These are phyloP conservation scores for Trachythela sp. DNA, from an alignment of 64 coral and sea anemone genomes.

Conservation along the genomic window DNA sequence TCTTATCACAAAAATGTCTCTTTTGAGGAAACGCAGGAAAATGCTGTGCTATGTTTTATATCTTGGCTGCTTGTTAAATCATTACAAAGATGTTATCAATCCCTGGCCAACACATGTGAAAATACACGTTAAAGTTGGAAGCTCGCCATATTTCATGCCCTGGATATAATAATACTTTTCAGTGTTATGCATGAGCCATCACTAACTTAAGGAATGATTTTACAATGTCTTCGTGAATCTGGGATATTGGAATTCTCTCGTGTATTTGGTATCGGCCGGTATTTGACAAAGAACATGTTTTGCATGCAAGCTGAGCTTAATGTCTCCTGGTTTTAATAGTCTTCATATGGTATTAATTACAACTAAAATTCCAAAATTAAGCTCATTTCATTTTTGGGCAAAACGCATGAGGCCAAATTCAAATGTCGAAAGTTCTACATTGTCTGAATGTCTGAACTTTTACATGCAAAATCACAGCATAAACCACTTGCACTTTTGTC, in stretches of 20 bases:
- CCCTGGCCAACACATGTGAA: background rate
- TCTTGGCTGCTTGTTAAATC: background rate
- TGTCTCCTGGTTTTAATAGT: background rate
- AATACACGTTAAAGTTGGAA: background rate
- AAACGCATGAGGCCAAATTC: too few species aligned
- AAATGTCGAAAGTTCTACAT: background rate
- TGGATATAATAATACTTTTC: too few species aligned
- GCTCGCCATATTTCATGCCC: background rate
- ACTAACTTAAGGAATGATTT: too few species aligned
- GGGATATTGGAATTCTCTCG: background rate
- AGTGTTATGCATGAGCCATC: too few species aligned
- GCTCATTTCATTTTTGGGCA: background rate
- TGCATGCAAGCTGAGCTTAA: background rate
- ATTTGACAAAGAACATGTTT: background rate
- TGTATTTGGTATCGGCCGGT: background rate
- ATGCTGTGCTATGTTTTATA: background rate
- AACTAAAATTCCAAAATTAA: background rate
- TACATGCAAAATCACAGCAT: background rate
- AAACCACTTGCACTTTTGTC: too few species aligned
- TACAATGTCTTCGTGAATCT: too few species aligned
- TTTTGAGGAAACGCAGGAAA: background rate
- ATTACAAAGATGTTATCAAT: background rate
- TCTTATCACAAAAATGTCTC: conserved; percentile 4
- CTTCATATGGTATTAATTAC: background rate
- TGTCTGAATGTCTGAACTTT: background rate